Evolutionary conservation across 2,888 invertebrate genomes (phyloP).

Genomic region (Stegana nigrithorax): DNA sequence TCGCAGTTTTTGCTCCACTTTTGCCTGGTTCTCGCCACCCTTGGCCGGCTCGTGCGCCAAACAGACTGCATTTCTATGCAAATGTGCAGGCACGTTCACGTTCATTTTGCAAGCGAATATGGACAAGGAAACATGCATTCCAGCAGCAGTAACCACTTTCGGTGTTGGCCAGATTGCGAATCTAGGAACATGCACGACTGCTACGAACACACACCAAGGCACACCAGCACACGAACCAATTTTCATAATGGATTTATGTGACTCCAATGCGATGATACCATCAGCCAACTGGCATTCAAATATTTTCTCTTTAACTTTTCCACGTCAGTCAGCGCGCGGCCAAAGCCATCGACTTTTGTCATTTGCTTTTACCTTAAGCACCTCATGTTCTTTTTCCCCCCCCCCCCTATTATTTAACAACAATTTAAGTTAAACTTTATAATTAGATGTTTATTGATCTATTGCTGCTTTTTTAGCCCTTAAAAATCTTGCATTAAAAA

Average conservation of each 20-base stretch:
- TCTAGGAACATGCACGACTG: too few relatives aligned
- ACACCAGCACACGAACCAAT: too few relatives aligned
- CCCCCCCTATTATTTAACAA: neutral
- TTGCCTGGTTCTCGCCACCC: neutral
- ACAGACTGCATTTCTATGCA: constrained; percentile 11
- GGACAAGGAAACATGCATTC: too few relatives aligned
- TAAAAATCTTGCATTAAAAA: too few relatives aligned
- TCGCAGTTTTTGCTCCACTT: neutral
- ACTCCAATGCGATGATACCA: neutral
- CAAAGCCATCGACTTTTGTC: neutral
- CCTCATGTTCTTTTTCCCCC: neutral
- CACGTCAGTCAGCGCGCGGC: neutral
- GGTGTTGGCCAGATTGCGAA: too few relatives aligned
- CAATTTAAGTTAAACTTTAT: too few relatives aligned
- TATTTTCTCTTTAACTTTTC: neutral
- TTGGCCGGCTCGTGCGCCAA: neutral
- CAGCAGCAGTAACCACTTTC: too few relatives aligned
- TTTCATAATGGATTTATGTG: constrained; percentile 12
- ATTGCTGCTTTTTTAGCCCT: too few relatives aligned
- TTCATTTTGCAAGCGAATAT: neutral
- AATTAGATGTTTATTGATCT: too few relatives aligned
- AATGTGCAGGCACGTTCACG: constrained; percentile 12
- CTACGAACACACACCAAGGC: too few relatives aligned
- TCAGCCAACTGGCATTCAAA: neutral
- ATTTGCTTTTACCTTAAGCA: neutral